phyloP scores from a whole-genome alignment of 2,797 vertebrate species.

The Thripadectes ignobilis region DNA sequence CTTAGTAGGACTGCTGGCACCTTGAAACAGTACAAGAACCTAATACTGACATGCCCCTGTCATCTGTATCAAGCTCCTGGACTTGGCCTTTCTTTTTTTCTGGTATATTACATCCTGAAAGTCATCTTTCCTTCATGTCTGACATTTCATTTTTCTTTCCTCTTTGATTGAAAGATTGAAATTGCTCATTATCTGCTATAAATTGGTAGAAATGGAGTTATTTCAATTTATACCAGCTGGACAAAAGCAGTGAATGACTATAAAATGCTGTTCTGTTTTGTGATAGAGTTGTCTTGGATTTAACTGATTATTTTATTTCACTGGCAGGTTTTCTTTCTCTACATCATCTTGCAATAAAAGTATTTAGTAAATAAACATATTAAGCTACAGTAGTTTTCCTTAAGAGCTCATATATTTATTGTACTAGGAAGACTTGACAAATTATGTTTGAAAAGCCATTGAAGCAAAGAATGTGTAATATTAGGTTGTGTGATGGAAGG shows the following conservation, averaged over 20 bases:
- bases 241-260: not conserved
- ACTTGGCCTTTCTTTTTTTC: not conserved
- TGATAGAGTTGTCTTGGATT: not conserved
- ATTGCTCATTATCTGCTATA: constrained; percentile 48
- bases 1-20: not conserved
- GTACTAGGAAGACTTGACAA: not conserved
- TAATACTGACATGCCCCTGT: not conserved
- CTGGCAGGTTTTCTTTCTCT: not conserved
- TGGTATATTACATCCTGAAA: not conserved
- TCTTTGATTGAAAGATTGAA: constrained; percentile 38
- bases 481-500: not conserved
- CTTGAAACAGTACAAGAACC: not conserved
- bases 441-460: not conserved
- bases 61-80: not conserved
- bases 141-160: constrained; percentile 11
- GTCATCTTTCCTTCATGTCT: not conserved
- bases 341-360: not conserved
- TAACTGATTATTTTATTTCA: not conserved
- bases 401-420: not conserved
- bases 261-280: constrained; percentile 11
- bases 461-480: not conserved
- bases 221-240: constrained; percentile 34
- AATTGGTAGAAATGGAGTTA: constrained; percentile 25
- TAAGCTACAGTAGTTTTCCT: not conserved
- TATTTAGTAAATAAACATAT: constrained; percentile 21